Evolutionary conservation across 2,113 vertebrate genomes (phyloP).

Genomic region (Jaculus jaculus): DNA sequence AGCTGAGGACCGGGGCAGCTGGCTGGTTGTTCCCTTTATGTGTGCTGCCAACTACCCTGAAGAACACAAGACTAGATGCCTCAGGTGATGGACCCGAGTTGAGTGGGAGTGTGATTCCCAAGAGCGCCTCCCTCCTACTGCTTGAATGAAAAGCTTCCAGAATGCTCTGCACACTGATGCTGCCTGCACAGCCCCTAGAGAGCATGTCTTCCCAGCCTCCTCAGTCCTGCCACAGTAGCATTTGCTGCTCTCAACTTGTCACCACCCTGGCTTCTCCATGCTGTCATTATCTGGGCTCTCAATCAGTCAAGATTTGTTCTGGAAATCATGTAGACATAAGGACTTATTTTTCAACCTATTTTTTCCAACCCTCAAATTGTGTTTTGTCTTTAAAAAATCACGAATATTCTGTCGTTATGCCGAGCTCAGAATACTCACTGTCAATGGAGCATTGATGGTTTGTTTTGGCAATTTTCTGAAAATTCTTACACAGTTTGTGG

Average conservation of each 20-base stretch:
- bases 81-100: not conserved
- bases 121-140: not conserved
- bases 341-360: conserved; percentile 67
- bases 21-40: not conserved
- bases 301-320: conserved; percentile 79
- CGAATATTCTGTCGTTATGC: conserved; percentile 13
- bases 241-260: not conserved
- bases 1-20: not conserved
- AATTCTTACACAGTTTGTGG: conserved; percentile 71
- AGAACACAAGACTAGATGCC: not conserved
- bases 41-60: not conserved
- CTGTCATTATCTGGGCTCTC: conserved; percentile 45
- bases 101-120: not conserved
- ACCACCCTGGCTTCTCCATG: not conserved
- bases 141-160: not conserved
- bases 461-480: conserved; percentile 81
- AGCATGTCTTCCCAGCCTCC: not conserved
- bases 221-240: not conserved
- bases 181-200: not conserved
- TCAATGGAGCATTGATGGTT: conserved; percentile 80
- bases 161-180: accelerated
- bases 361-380: conserved; percentile 64
- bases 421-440: conserved; percentile 75
- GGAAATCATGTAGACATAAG: conserved; percentile 64
- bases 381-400: conserved; percentile 75